Base-by-base conservation (phyloP, 1,140 invertebrate genomes). In the Cydia splendana region DNA sequence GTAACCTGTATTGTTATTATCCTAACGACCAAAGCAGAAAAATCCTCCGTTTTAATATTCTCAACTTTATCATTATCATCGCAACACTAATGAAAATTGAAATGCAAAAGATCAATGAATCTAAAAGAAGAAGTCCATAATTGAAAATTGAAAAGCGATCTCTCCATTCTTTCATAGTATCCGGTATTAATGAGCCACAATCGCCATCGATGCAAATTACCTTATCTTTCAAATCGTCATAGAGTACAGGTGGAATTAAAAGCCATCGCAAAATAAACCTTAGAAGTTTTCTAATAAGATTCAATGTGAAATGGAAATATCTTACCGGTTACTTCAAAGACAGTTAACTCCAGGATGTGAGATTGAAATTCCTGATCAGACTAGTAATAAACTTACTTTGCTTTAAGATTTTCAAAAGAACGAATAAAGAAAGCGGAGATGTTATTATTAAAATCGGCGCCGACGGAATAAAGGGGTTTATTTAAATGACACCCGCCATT, bases 311-410 rank as follows among this genome's bases (percentile, higher is more conserved):
- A 4, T 9, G 10, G 20, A 76, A 65, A 53, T 34, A 30, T 74
- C 42, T 34, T 62, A 79, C 57, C 87, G 83, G 79, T 85, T 87
- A 90, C 88, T 88, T 92, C 89, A 92, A 92, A 92, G 89, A 82
- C 80, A 76, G 78, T 77, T 79, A 80, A 87, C 84, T 87, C 67
- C 87, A 91, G 90, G 89, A 92, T 89, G 87, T 87, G 81, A 88
- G 87, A 91, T 90, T 88, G 89, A 87, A 89, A 90, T 90, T 90
- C 88, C 89, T 90, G 90, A 92, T 90, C 88, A 85, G 90, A 91
- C 88, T 91, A 91, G 89, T 85, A 92, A 92, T 92, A 92, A 92
- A 91, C 85, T 91, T 87, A 87, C 87, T 87, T 82, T 81, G 88
- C 82, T 81, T 91, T 91, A 88, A 91, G 86, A 88, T 91, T 88